Evolutionary conservation across 2,888 invertebrate species (phyloP).

Genomic region (Dryadula phaetusa): DNA sequence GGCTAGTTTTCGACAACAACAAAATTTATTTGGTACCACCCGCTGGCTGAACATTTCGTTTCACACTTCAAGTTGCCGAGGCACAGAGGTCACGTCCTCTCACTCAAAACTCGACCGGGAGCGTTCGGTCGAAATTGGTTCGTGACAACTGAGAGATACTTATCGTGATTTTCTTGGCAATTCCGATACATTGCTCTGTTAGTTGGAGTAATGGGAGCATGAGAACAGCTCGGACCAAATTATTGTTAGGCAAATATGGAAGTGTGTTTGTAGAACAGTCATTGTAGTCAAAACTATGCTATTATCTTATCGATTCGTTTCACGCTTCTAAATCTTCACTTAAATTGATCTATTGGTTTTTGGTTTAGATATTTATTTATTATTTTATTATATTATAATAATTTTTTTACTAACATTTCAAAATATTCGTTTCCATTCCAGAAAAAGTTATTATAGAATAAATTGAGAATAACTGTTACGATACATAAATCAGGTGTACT

Average conservation of each 20-base stretch:
- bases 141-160: constrained; percentile 81
- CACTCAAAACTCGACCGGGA: constrained; percentile 80
- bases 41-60: constrained; percentile 77
- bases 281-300: constrained; percentile 43
- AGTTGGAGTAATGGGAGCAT: constrained; percentile 78
- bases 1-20: constrained; percentile 63
- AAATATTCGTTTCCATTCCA: too few relatives aligned
- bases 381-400: too few relatives aligned
- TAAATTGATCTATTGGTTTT: constrained; percentile 19
- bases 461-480: too few relatives aligned
- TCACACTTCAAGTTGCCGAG: constrained; percentile 76
- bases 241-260: constrained; percentile 77
- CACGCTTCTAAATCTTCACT: constrained; percentile 21
- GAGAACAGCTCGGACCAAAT: constrained; percentile 75
- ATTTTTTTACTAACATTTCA: too few relatives aligned
- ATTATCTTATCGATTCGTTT: constrained; percentile 32
- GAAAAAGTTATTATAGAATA: too few relatives aligned
- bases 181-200: constrained; percentile 74
- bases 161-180: constrained; percentile 83
- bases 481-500: too few relatives aligned
- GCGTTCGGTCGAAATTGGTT: constrained; percentile 79
- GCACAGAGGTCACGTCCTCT: constrained; percentile 79
- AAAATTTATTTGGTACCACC: constrained; percentile 67
- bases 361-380: neutral
- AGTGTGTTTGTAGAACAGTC: constrained; percentile 61